Evolutionary conservation across 2,797 vertebrate species (phyloP), one percentile per base, ranked within the genome.

Genomic region (Oryzias dopingdopingensis): DNA sequence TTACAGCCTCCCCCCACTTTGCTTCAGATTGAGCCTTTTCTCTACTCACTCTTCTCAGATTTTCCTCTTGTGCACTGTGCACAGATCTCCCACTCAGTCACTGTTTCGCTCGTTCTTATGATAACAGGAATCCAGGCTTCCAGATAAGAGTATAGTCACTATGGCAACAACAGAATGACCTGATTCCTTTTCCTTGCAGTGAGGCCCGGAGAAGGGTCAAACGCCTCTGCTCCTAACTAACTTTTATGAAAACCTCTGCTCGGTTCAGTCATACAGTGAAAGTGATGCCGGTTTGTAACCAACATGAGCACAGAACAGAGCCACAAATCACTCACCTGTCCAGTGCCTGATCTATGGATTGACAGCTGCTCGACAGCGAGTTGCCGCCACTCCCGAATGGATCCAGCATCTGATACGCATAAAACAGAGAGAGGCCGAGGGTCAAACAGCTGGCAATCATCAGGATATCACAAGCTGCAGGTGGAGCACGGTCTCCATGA

Each of bases 341-440:
- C 88, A 95, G 81, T 4, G 95, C 91, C 71, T 93, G 92, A 81
- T 97, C 94, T 87, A 95, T 89, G 0, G 95, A 97, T 59, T 96
- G 94, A 77, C 95, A 96, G 89, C 94, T 95, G 86, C 93, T 95
- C 20, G 94, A 95, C 56, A 95, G 89, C 0, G 95, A 96, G 29
- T 90, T 92, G 6, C 93, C 92, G 0, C 92, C 89, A 57, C 94
- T 96, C 76, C 93, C 92, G 63, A 96, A 96, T 20, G 94, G 91
- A 77, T 95, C 93, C 75, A 95, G 80, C 83, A 96, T 90, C 95
- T 97, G 85, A 77, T 68, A 59, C 72, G 67, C 5, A 54, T 18
- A 77, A 81, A 67, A 81, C 63, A 86, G 47, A 74, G 42, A 54
- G 41, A 32, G 52, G 37, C 29, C 0, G 32, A 61, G 37, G 66